phyloP scores from a whole-genome alignment of 2,113 vertebrate species.

The Lophura nycthemera region DNA sequence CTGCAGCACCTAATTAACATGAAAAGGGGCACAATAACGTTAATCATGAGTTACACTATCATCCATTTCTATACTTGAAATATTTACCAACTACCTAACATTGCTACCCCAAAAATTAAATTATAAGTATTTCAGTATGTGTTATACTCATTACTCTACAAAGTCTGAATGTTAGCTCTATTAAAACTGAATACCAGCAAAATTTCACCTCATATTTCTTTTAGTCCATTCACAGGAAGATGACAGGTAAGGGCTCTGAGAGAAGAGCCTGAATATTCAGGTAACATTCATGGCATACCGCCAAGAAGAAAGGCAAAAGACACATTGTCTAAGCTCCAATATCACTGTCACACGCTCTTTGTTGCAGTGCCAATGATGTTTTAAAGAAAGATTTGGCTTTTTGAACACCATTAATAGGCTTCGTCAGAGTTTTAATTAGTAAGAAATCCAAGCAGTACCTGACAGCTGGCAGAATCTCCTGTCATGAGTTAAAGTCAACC shows the following conservation, averaged over 20 bases:
- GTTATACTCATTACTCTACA: not conserved
- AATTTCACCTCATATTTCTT: not conserved
- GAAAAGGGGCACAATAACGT: not conserved
- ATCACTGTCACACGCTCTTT: not conserved
- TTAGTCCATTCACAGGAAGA: not conserved
- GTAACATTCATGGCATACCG: not conserved
- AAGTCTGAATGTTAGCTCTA: not conserved
- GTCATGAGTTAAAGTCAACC: conserved; percentile 87
- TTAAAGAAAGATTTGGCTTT: conserved; percentile 60
- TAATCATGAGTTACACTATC: not conserved
- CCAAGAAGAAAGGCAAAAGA: conserved; percentile 18
- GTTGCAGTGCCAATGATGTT: conserved; percentile 11
- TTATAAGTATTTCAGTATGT: not conserved
- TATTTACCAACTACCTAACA: not conserved
- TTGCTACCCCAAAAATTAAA: not conserved
- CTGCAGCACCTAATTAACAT: not conserved
- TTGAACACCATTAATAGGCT: conserved; percentile 81
- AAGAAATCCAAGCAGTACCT: conserved; percentile 84
- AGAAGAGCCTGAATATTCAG: not conserved
- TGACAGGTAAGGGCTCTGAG: not conserved
- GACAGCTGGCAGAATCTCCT: conserved; percentile 88
- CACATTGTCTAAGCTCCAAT: not conserved
- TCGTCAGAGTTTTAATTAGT: conserved; percentile 89
- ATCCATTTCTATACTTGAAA: not conserved
- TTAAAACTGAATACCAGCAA: not conserved